These are phyloP conservation scores for Geodia barretti DNA, from an alignment of 37 sponge, comb jelly and placozoan species.

Conservation along the genomic window DNA sequence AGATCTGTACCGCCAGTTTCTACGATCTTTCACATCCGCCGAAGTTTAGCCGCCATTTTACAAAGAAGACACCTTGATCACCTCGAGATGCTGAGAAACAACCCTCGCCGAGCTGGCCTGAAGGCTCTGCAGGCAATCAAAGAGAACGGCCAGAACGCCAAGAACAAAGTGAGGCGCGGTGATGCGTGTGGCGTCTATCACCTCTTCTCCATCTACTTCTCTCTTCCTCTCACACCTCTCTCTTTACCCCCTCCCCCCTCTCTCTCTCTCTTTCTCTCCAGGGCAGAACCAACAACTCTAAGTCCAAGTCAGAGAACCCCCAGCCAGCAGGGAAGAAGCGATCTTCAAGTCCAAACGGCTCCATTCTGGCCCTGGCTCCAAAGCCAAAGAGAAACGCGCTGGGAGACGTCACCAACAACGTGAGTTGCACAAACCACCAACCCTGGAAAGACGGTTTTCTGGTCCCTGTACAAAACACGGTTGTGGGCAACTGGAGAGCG, in stretches of 20 bases:
- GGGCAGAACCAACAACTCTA: no score
- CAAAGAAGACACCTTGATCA: no score
- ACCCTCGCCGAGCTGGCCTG: slow-evolving; percentile 36
- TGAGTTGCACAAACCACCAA: no score
- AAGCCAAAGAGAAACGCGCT: slow-evolving; percentile 64
- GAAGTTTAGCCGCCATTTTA: not conserved
- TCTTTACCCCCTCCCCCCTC: slow-evolving; percentile 7
- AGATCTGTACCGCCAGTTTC: not conserved
- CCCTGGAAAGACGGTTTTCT: no score
- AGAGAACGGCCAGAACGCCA: slow-evolving; percentile 23
- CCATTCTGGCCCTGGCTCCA: slow-evolving; percentile 7
- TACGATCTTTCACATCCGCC: not conserved
- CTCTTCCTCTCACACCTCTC: no score
- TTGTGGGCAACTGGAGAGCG: no score
- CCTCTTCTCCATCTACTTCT: no score
- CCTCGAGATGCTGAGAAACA: slow-evolving; percentile 17
- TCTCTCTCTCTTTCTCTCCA: slow-evolving; percentile 1
- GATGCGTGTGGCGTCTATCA: not conserved
- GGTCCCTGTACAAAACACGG: no score
- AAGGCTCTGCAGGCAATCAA: slow-evolving; percentile 70
- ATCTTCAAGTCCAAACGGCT: slow-evolving; percentile 16
- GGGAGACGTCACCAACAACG: slow-evolving; percentile 66
- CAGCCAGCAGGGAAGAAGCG: slow-evolving; percentile 35
- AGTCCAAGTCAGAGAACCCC: slow-evolving; percentile 3
- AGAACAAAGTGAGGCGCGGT: slow-evolving; percentile 16